Evolutionary conservation across 2,888 invertebrate species (phyloP).

Genomic region (Sphecodes monilicornis): DNA sequence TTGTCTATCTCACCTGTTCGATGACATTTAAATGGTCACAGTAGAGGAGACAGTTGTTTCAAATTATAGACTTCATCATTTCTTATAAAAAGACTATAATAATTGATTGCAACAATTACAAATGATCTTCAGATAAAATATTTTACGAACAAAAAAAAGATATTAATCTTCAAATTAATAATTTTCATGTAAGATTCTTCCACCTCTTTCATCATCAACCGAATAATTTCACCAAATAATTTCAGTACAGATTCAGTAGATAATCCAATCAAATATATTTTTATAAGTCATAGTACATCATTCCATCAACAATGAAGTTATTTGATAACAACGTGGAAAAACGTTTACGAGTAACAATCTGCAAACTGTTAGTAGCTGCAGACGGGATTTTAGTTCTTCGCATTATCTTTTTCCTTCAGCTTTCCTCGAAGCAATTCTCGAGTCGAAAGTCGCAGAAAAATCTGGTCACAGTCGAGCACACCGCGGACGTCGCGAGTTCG

Average conservation of each 20-base stretch:
- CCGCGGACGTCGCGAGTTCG: not conserved
- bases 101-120: not conserved
- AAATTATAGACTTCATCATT: not conserved
- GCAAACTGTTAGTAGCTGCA: not conserved
- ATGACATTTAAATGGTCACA: too few species aligned
- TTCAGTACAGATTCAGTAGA: not conserved
- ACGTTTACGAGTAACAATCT: not conserved
- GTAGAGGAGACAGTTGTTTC: not conserved
- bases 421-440: slow-evolving; percentile 3
- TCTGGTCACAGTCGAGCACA: not conserved
- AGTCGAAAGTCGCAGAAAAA: slow-evolving; percentile 16
- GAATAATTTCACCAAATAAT: not conserved
- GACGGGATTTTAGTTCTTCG: slow-evolving; percentile 8
- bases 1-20: not conserved
- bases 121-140: not conserved
- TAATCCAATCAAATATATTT: not conserved
- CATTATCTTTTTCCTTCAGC: slow-evolving; percentile 2
- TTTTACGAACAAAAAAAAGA: not conserved
- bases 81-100: not conserved
- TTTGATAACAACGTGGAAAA: not conserved
- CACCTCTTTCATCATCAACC: too few species aligned
- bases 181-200: not conserved
- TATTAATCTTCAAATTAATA: not conserved
- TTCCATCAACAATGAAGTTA: not conserved
- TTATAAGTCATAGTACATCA: not conserved